Evolutionary conservation across 2,797 vertebrate species (phyloP), one percentile per base, ranked within the genome.

Genomic region (Pygocentrus nattereri): DNA sequence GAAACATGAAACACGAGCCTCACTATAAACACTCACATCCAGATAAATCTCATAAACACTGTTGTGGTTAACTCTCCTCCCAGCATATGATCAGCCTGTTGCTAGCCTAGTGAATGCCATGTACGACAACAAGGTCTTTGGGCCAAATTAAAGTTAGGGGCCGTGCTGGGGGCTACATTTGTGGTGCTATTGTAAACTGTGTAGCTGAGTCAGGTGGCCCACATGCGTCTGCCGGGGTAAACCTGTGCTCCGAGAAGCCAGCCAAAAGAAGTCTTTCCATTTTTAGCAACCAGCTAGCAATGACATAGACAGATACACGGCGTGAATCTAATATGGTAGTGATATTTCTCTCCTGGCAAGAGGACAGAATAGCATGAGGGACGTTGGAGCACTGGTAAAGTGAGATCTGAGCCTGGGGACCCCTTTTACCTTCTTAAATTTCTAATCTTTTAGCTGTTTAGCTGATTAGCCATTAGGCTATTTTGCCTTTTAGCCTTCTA

Each of bases 251-350:
- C 41, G 12, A 1, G 41, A 44, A 44, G 56, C 34, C 41, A 13
- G 19, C 76, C 73, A 52, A 64, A 76, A 81, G 49, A 56, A 65
- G 70, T 25, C 47, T 49, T 75, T 38, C 76, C 83, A 85, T 85
- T 85, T 79, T 85, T 21, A 78, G 83, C 61, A 27, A 79, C 23
- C 47, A 21, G 77, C 65, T 65, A 52, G 69, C 34, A 62, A 77
- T 44, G 25, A 77, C 77, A 69, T 80, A 82, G 79, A 69, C 16
- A 82, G 69, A 77, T 78, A 74, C 54, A 27, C 44, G 12, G 49
- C 23, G 59, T 49, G n/a, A 38, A 68, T 59, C 38, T 72, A 61
- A 68, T 59, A 21, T 56, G 69, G 74, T 69, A 69, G 59, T 56
- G 71, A 65, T 65, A 16, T 74, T 69, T 82, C 10, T 18, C 69